Evolutionary conservation across 1,140 invertebrate genomes (phyloP).

Genomic region (Cherax destructor): DNA sequence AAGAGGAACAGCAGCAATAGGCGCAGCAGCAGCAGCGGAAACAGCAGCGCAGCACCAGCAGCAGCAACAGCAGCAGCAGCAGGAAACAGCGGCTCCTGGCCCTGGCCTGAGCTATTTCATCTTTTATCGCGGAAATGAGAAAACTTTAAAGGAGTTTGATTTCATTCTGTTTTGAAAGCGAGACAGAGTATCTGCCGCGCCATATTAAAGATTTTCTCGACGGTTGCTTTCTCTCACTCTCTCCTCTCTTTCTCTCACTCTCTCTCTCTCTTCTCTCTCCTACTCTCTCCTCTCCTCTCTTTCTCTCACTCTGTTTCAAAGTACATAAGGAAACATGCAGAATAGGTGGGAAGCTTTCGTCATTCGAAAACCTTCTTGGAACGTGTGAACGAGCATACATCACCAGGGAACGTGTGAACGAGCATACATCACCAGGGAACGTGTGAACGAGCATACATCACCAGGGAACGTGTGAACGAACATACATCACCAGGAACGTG

Average conservation of each 20-base stretch:
- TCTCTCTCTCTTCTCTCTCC: not conserved
- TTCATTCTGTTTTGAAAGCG: conserved; percentile 67
- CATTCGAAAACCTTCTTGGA: no score
- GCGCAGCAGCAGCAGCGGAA: not conserved
- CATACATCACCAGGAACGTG: no score
- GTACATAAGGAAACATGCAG: no score
- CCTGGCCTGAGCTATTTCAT: conserved; percentile 58
- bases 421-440: no score
- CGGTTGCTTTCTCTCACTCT: conserved; percentile 7
- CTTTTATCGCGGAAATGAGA: conserved; percentile 68
- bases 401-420: no score
- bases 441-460: no score
- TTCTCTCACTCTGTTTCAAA: not conserved
- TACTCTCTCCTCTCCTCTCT: not conserved
- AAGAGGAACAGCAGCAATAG: not conserved
- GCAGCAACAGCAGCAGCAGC: conserved; percentile 16
- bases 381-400: no score
- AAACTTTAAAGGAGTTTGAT: conserved; percentile 66
- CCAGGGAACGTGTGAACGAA: no score
- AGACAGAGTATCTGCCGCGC: conserved; percentile 60
- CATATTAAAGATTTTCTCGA: conserved; percentile 59
- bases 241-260: not conserved
- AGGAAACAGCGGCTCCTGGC: conserved; percentile 30
- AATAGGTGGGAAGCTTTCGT: no score
- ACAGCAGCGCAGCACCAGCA: conserved; percentile 4